A percentile compares a stretch with the other conserved stretches of the same genome.
These are phyloP conservation scores for Ypsolopha scabrella DNA, from an alignment of 2,888 invertebrate species.

Conservation along the genomic window DNA sequence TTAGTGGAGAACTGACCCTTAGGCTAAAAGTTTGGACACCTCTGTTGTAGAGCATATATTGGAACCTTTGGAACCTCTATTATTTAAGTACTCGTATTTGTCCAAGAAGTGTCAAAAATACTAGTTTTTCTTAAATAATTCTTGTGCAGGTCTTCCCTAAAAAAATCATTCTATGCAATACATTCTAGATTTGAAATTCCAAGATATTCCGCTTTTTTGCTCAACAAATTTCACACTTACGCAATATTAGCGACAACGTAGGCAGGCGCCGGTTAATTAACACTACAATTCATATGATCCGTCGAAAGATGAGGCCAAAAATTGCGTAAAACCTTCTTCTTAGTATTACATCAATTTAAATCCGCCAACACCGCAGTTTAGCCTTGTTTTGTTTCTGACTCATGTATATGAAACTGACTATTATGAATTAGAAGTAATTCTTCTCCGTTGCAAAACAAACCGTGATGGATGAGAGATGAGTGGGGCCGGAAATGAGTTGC, in stretches of 20 bases:
- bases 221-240: slow-evolving; percentile 1
- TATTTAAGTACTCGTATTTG: too few species aligned
- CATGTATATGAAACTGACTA: slow-evolving; percentile 50
- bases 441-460: slow-evolving; percentile 39
- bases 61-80: too few species aligned
- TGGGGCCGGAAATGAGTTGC: slow-evolving; percentile 55
- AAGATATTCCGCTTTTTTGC: neutral
- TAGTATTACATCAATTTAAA: slow-evolving; percentile 25
- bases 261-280: slow-evolving; percentile 24
- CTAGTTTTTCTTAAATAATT: too few species aligned
- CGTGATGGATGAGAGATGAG: neutral
- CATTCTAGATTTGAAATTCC: neutral
- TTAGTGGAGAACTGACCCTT: too few species aligned
- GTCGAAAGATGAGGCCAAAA: slow-evolving; percentile 18
- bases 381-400: slow-evolving; percentile 31
- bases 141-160: too few species aligned
- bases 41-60: too few species aligned
- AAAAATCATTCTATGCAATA: too few species aligned
- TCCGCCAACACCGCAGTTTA: slow-evolving; percentile 30
- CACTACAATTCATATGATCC: slow-evolving; percentile 31
- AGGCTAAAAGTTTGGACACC: too few species aligned
- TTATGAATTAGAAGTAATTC: slow-evolving; percentile 60
- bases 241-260: neutral
- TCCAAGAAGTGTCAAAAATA: too few species aligned
- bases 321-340: slow-evolving; percentile 25